phyloP scores from a whole-genome alignment of 2,888 invertebrate genomes.

The Leptopilina syphax region DNA sequence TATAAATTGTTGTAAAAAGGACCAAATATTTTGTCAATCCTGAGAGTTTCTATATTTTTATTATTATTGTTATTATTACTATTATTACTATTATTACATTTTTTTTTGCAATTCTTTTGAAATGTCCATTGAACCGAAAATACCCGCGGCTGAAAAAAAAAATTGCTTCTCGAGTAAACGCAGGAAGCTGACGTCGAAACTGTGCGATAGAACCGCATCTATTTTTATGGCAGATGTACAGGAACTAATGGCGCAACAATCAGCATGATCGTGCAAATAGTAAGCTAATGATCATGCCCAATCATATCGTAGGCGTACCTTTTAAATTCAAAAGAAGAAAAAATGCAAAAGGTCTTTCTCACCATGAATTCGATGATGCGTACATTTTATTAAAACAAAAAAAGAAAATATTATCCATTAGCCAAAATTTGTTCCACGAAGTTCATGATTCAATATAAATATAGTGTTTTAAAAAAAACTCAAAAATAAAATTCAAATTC shows the following conservation, averaged over 20 bases:
- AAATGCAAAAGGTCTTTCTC: neutral
- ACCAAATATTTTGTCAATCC: conserved; percentile 52
- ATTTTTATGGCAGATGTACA: conserved; percentile 70
- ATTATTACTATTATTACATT: too few relatives aligned
- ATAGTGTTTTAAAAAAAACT: neutral
- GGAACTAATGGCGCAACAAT: conserved; percentile 62
- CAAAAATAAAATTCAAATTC: neutral
- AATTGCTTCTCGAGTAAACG: conserved; percentile 47
- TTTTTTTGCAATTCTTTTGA: neutral
- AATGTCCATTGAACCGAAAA: neutral
- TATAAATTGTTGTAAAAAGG: conserved; percentile 41
- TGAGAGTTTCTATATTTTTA: too few relatives aligned
- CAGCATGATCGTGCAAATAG: conserved; percentile 63
- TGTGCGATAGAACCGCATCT: conserved; percentile 67
- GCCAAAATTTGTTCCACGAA: conserved; percentile 34
- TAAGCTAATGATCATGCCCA: conserved; percentile 60
- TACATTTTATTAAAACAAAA: conserved; percentile 10
- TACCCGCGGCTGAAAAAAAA: conserved; percentile 20
- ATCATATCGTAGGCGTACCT: conserved; percentile 66
- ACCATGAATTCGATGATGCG: conserved; percentile 25
- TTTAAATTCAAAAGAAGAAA: conserved; percentile 39
- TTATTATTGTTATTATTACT: too few relatives aligned
- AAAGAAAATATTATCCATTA: neutral
- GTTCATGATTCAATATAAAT: conserved; percentile 25
- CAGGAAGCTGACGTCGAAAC: conserved; percentile 57